A percentile compares a stretch with the other conserved stretches of the same genome.
Conservation (phyloP, 2,888 invertebrate species). For the Ernsta delagoae region DNA sequence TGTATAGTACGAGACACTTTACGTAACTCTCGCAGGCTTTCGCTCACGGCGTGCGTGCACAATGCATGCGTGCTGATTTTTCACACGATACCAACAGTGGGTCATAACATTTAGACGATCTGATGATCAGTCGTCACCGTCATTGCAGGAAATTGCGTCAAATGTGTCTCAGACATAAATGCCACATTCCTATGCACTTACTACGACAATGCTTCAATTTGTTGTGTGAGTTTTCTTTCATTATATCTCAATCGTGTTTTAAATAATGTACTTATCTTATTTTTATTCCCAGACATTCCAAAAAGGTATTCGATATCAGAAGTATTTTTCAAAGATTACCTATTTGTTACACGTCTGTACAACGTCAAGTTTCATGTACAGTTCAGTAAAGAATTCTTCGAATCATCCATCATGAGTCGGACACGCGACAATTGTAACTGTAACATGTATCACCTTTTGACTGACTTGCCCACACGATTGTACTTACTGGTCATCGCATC, state of each 20-base stretch:
- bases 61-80: constrained; percentile 64
- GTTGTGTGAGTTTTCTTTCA: constrained; percentile 7
- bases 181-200: constrained; percentile 11
- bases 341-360: constrained; percentile 17
- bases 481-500: constrained; percentile 15
- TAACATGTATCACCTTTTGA: constrained; percentile 22
- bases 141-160: constrained; percentile 30
- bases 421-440: constrained; percentile 39
- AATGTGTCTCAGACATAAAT: constrained; percentile 13
- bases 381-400: constrained; percentile 36
- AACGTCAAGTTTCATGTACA: constrained; percentile 22
- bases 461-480: constrained; percentile 16
- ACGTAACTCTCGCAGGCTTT: constrained; percentile 65
- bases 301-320: not conserved
- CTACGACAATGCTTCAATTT: constrained; percentile 9
- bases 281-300: not conserved
- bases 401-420: constrained; percentile 41
- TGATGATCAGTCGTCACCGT: constrained; percentile 28
- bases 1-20: constrained; percentile 47
- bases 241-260: constrained; percentile 1
- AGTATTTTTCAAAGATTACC: no score
- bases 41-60: constrained; percentile 68
- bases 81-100: constrained; percentile 57
- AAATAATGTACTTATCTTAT: not conserved
- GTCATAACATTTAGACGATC: constrained; percentile 36